phyloP scores from a whole-genome alignment of 2,888 invertebrate species.

The Iselma pallidipennis region DNA sequence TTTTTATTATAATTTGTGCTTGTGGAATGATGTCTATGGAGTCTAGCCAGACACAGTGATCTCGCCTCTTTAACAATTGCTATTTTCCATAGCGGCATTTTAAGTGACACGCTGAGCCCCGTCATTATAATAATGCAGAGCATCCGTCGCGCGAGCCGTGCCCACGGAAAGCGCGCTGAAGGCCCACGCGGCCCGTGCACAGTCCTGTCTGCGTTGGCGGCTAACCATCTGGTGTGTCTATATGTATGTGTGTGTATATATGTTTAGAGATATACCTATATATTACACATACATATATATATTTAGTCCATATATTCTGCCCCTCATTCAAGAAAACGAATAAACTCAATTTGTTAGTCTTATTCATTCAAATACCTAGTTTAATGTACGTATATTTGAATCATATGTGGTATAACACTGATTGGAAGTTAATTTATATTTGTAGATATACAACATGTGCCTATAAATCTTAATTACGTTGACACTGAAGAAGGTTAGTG shows the following conservation, averaged over 20 bases:
- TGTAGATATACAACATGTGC: slow-evolving; percentile 11
- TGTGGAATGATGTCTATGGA: too few relatives aligned
- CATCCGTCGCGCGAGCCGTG: slow-evolving; percentile 41
- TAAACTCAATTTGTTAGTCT: slow-evolving; percentile 43
- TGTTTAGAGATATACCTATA: too few relatives aligned
- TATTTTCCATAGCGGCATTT: slow-evolving; percentile 1
- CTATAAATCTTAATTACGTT: slow-evolving; percentile 39
- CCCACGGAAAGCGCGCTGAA: slow-evolving; percentile 36
- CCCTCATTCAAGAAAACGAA: slow-evolving; percentile 39
- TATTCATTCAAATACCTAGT: slow-evolving; percentile 31
- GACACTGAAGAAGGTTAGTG: slow-evolving; percentile 24
- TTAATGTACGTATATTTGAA: neutral
- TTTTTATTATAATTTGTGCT: too few relatives aligned
- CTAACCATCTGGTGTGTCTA: slow-evolving; percentile 41
- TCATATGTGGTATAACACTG: slow-evolving; percentile 24
- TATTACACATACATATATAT: neutral
- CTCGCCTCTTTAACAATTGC: too few relatives aligned
- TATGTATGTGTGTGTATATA: too few relatives aligned
- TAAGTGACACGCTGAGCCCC: slow-evolving; percentile 36
- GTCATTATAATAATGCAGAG: slow-evolving; percentile 42
- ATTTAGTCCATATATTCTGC: too few relatives aligned
- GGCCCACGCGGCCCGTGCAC: slow-evolving; percentile 32
- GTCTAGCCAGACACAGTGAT: too few relatives aligned
- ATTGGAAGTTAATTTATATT: slow-evolving; percentile 42
- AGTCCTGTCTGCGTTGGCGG: slow-evolving; percentile 35